Evolutionary conservation across 1,140 invertebrate genomes (phyloP).

Genomic region (Lamellibrachia luymesi): DNA sequence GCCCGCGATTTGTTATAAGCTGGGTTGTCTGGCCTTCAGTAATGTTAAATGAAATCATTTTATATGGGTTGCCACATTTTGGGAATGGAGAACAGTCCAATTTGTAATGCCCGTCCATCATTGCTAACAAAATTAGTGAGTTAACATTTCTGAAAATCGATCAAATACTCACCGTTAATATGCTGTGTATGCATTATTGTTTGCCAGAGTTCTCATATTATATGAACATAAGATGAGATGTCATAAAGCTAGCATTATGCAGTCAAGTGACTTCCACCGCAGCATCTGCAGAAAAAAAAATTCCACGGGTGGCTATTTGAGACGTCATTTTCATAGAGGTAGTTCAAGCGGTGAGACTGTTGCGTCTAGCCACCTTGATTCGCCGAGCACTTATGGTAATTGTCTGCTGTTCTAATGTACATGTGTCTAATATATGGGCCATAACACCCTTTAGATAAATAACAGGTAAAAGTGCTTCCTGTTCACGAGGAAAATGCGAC

Average conservation of each 20-base stretch:
- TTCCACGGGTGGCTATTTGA: not conserved
- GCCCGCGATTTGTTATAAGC: too few species aligned
- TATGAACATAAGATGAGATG: not conserved
- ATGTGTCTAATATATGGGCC: not conserved
- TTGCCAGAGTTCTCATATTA: not conserved
- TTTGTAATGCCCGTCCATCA: not conserved
- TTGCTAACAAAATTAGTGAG: not conserved
- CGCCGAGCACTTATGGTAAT: not conserved
- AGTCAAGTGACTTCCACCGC: not conserved
- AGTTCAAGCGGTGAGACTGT: not conserved
- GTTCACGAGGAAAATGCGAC: not conserved
- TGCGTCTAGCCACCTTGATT: not conserved
- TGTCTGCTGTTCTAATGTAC: not conserved
- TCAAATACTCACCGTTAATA: not conserved
- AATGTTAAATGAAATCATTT: not conserved
- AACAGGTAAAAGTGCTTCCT: not conserved
- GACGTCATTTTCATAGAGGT: not conserved
- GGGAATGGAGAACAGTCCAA: not conserved
- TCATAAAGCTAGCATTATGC: not conserved
- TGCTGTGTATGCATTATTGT: not conserved
- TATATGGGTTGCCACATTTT: not conserved
- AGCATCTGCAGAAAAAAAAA: not conserved
- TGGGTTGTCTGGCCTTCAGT: not conserved
- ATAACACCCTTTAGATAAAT: not conserved
- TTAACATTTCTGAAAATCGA: not conserved